Evolutionary conservation across 2,888 invertebrate species (phyloP), one percentile per base, ranked within the genome.

Genomic region (Crocallis elinguaria): DNA sequence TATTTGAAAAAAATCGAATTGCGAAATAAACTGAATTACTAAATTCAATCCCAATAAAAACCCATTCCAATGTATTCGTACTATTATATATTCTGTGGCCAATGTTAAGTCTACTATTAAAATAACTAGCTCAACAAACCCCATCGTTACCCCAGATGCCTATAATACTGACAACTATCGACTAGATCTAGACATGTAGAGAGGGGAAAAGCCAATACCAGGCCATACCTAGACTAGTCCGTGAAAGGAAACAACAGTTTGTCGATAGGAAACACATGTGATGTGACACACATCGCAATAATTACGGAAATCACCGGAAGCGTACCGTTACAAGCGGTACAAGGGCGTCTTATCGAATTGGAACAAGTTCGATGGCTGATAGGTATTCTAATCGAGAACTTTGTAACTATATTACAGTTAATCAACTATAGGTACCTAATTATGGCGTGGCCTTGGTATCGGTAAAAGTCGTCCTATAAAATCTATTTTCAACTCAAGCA

Each of bases 271-370:
- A 69, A 70, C 65, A 60, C 64, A 67, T 44, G 61, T 62, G 60
- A 60, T 57, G 62, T 67, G 66, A 64, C 63, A 64, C 51, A 59
- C 52, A 56, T 64, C 51, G 29, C 56, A 57, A 57, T 70, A 71
- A 75, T 73, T 69, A 54, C 59, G 57, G 48, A 48, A 49, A 54
- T 38, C 29, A n/a, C 43, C 53, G 53, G 71, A 73, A 71, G 70
- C 60, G 45, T 19, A 54, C 66, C 66, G 69, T 71, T 68, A 68
- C 49, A 46, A 52, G 49, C 56, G 57, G 38, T 52, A 64, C 79
- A 80, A 82, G 80, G 79, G 67, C 79, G 66, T 53, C 73, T 84
- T 85, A 84, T 83, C 82, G 68, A 82, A 79, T 75, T 75, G 70
- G 79, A 74, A 70, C 82, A 78, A 77, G 77, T 83, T 82, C 69